Conservation (phyloP, 2,888 invertebrate species). For the Rotaria macrura region DNA sequence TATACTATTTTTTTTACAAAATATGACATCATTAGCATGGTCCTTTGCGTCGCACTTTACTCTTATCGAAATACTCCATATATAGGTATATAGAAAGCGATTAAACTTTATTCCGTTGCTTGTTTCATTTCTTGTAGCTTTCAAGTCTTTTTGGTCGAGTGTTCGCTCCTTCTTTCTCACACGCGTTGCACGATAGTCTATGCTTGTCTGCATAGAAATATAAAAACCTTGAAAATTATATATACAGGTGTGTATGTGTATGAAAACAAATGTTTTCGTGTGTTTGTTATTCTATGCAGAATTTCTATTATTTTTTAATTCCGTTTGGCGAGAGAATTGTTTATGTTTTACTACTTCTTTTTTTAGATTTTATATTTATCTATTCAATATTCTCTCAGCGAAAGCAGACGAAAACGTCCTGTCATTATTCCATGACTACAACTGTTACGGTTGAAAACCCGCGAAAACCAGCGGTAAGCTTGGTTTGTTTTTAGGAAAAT, state of each 20-base stretch:
- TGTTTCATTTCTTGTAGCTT: not conserved
- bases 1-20: too few species aligned
- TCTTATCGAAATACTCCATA: not conserved
- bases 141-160: not conserved
- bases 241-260: not conserved
- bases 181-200: not conserved
- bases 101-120: not conserved
- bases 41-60: not conserved
- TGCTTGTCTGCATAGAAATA: not conserved
- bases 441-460: not conserved
- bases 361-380: not conserved
- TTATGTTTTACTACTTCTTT: too few species aligned
- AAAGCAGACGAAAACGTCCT: not conserved
- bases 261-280: not conserved
- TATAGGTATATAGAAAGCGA: not conserved
- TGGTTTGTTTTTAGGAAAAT: not conserved
- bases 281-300: not conserved
- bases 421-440: not conserved
- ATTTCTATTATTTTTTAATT: too few species aligned
- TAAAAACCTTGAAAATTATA: not conserved
- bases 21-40: not conserved
- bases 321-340: too few species aligned
- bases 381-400: not conserved
- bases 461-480: not conserved
- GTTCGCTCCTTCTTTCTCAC: not conserved